Conservation (phyloP, 2,113 vertebrate species). For the Capreolus pygargus region DNA sequence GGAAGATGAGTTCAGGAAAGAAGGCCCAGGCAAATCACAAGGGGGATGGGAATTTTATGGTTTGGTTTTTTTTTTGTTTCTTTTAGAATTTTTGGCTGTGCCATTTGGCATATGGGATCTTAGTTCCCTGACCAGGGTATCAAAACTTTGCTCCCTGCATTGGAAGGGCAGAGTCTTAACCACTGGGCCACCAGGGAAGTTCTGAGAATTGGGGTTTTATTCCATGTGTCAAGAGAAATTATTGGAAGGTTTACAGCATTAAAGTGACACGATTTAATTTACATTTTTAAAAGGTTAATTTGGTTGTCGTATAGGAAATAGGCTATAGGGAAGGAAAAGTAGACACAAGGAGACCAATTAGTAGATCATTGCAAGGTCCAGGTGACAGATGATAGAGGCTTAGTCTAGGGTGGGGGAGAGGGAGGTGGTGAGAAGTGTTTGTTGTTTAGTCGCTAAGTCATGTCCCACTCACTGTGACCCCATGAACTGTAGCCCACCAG, state of each 20-base stretch:
- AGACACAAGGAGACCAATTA: background rate
- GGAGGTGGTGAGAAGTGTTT: background rate
- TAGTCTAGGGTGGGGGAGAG: background rate
- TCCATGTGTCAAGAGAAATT: background rate
- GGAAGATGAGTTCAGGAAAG: background rate
- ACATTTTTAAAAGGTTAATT: background rate
- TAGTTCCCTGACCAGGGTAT: background rate
- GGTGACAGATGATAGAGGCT: background rate
- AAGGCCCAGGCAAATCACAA: background rate
- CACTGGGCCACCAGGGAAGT: background rate
- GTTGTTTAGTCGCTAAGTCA: background rate
- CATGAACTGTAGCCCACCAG: background rate
- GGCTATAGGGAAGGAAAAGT: background rate
- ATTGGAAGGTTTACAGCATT: background rate
- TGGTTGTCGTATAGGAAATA: background rate
- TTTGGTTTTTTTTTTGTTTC: background rate
- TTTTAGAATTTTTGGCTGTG: background rate
- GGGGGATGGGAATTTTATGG: background rate
- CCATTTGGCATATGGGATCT: background rate
- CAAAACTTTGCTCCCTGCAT: background rate
- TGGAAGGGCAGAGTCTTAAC: background rate
- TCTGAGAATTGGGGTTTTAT: background rate
- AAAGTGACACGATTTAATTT: background rate
- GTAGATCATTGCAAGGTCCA: background rate
- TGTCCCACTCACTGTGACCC: background rate